Evolutionary conservation across 2,797 vertebrate genomes (phyloP).

Genomic region (Adrianichthys oophorus): DNA sequence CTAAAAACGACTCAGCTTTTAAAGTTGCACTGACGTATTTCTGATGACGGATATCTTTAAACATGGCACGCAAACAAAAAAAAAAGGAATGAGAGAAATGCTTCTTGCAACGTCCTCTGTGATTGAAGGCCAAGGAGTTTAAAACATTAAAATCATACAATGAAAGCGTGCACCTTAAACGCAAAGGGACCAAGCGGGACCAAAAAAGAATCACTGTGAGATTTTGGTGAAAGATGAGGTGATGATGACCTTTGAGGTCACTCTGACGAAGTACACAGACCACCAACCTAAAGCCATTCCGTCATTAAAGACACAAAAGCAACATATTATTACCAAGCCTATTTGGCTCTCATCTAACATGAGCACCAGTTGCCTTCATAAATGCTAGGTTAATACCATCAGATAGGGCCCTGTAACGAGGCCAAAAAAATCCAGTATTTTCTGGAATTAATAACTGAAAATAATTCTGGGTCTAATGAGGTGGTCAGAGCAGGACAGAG

Average conservation of each 20-base stretch:
- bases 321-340: slow-evolving; percentile 17
- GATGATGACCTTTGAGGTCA: slow-evolving; percentile 35
- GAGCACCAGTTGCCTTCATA: not conserved
- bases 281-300: not conserved
- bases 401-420: not conserved
- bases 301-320: not conserved
- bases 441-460: slow-evolving; percentile 9
- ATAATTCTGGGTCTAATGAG: slow-evolving; percentile 24
- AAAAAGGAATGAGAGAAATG: slow-evolving; percentile 12
- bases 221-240: not conserved
- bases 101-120: not conserved
- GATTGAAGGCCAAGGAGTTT: not conserved
- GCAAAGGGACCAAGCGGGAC: not conserved
- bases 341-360: slow-evolving; percentile 1
- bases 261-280: slow-evolving; percentile 24
- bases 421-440: not conserved
- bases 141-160: not conserved
- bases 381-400: not conserved
- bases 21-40: slow-evolving; percentile 27
- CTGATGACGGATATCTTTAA: slow-evolving; percentile 22
- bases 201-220: not conserved
- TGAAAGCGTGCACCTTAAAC: too few species aligned
- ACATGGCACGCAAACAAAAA: slow-evolving; percentile 5
- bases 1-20: slow-evolving; percentile 26
- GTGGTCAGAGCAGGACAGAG: slow-evolving; percentile 11